phyloP scores from a whole-genome alignment of 2,113 vertebrate species.

The Nerophis ophidion region DNA sequence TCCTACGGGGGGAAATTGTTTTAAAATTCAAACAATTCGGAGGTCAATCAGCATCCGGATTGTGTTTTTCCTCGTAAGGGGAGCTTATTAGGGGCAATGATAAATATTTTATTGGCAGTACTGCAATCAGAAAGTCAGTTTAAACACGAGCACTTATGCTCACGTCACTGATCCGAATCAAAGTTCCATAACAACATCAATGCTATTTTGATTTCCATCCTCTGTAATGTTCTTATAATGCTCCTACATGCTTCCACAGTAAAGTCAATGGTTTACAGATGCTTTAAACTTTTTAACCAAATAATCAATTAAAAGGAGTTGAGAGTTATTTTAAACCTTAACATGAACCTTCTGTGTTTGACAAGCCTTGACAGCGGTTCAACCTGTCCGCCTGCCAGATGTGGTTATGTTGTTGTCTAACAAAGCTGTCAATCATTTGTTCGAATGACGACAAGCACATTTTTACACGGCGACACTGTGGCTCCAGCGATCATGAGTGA shows the following conservation, averaged over 20 bases:
- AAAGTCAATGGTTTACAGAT: background rate
- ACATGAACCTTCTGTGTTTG: background rate
- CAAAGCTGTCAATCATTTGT: constrained; percentile 9
- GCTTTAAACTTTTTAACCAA: background rate
- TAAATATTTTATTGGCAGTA: background rate
- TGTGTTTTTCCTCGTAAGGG: too few species aligned
- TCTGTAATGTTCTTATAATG: background rate
- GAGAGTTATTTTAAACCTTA: background rate
- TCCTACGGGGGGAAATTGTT: too few species aligned
- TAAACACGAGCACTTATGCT: background rate
- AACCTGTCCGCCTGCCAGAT: background rate
- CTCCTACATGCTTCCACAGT: background rate
- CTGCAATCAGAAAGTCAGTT: background rate
- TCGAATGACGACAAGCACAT: background rate
- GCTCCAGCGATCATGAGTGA: constrained; percentile 3
- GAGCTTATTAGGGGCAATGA: too few species aligned
- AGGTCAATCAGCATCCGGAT: too few species aligned
- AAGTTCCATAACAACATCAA: background rate
- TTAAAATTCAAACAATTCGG: too few species aligned
- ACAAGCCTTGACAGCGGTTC: constrained; percentile 2
- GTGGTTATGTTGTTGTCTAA: background rate
- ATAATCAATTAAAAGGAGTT: background rate
- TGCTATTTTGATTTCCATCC: background rate
- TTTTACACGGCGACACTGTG: constrained; percentile 8
- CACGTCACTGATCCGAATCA: background rate